A percentile compares a stretch with the other conserved stretches of the same genome.
These are phyloP conservation scores for Hydrozoanthus gracilis DNA, from an alignment of 92 coral and sea anemone genomes.

Conservation along the genomic window DNA sequence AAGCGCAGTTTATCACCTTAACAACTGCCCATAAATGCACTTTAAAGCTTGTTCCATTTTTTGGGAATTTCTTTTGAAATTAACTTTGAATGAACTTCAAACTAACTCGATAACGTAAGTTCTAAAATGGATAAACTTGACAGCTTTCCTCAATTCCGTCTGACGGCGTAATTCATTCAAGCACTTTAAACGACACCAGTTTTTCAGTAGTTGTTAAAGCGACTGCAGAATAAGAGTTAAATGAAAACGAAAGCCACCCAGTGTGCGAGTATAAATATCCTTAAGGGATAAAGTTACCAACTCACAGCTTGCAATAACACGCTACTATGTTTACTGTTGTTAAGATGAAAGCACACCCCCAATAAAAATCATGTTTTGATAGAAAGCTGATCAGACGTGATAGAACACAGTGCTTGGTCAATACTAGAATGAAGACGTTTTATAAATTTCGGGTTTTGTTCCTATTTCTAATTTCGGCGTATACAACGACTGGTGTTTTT, in stretches of 20 bases:
- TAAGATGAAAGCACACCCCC: background rate
- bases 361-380: too few species aligned
- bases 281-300: too few species aligned
- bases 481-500: background rate
- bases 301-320: background rate
- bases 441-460: background rate
- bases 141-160: too few species aligned
- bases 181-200: background rate
- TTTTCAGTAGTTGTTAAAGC: background rate
- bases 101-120: too few species aligned
- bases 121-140: too few species aligned
- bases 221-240: background rate
- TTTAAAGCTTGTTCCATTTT: too few species aligned
- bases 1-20: too few species aligned
- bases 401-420: background rate
- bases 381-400: too few species aligned
- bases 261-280: background rate
- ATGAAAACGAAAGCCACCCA: background rate
- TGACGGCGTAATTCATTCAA: too few species aligned
- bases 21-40: too few species aligned
- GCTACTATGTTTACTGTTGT: background rate
- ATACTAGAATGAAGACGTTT: background rate
- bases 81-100: too few species aligned
- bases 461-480: background rate
- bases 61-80: too few species aligned